Percentiles rank a stretch among this genome's conserved stretches.
Evolutionary conservation across 2,113 vertebrate species (phyloP).

Genomic region (Tylochromis polylepis): DNA sequence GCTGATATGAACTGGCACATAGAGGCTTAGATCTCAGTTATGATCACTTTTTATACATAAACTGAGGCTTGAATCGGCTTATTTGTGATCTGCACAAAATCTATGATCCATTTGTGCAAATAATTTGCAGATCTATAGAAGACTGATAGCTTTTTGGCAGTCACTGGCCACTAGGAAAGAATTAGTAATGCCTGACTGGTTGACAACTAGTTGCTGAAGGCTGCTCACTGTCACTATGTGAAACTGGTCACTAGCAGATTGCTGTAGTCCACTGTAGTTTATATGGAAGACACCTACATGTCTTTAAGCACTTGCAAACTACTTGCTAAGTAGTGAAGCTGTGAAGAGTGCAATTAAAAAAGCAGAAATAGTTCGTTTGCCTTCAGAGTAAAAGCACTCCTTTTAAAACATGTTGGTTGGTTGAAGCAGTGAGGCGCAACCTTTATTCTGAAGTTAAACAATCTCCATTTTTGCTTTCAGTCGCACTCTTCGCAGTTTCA

Average conservation of each 20-base stretch:
- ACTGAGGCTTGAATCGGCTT: neutral
- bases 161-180: neutral
- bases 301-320: neutral
- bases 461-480: neutral
- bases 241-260: neutral
- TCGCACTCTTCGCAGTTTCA: neutral
- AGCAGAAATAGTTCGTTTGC: rapidly evolving
- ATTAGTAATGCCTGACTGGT: neutral
- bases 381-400: neutral
- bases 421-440: neutral
- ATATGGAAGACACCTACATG: neutral
- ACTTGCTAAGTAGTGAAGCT: neutral
- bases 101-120: neutral
- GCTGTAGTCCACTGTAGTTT: neutral
- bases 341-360: neutral
- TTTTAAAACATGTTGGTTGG: neutral
- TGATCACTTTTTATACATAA: neutral
- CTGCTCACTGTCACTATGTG: neutral
- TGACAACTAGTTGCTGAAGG: neutral
- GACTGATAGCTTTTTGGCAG: neutral
- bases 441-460: neutral
- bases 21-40: neutral
- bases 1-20: neutral
- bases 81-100: neutral
- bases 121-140: neutral